phyloP scores from a whole-genome alignment of 2,888 invertebrate species.

The Diabrotica balteata region DNA sequence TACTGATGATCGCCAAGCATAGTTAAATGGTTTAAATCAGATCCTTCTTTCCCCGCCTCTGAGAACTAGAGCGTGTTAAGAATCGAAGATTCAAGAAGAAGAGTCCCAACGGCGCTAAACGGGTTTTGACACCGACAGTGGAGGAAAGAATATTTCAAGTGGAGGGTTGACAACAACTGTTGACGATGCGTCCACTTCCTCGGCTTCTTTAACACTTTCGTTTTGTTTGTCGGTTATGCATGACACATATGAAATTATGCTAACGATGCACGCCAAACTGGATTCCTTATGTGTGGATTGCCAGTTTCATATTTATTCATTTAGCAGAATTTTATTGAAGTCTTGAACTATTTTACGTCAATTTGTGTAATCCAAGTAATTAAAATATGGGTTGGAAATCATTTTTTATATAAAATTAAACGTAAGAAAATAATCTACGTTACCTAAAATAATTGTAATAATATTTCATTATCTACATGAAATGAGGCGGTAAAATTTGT shows the following conservation, averaged over 20 bases:
- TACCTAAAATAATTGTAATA: too few species aligned
- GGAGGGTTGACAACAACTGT: conserved; percentile 36
- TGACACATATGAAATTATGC: conserved; percentile 1
- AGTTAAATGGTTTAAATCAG: background rate
- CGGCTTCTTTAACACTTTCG: conserved; percentile 16
- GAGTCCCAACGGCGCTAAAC: conserved; percentile 50
- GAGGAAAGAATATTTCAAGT: conserved; percentile 49
- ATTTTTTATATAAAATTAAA: too few species aligned
- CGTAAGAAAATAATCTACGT: too few species aligned
- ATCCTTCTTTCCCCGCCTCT: background rate
- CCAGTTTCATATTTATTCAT: too few species aligned
- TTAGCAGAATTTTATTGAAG: too few species aligned
- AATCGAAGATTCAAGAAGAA: conserved; percentile 26
- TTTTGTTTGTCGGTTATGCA: background rate
- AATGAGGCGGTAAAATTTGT: too few species aligned
- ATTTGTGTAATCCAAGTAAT: too few species aligned
- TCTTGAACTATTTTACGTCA: too few species aligned
- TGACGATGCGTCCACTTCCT: conserved; percentile 29
- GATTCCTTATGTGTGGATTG: too few species aligned
- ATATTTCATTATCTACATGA: too few species aligned
- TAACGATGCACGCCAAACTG: background rate
- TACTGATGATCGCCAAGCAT: too few species aligned
- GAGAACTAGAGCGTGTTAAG: conserved; percentile 24
- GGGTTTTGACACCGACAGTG: conserved; percentile 45
- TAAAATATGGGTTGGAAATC: too few species aligned